Conservation (phyloP, 2,113 vertebrate species). For the Crotalus tigris region DNA sequence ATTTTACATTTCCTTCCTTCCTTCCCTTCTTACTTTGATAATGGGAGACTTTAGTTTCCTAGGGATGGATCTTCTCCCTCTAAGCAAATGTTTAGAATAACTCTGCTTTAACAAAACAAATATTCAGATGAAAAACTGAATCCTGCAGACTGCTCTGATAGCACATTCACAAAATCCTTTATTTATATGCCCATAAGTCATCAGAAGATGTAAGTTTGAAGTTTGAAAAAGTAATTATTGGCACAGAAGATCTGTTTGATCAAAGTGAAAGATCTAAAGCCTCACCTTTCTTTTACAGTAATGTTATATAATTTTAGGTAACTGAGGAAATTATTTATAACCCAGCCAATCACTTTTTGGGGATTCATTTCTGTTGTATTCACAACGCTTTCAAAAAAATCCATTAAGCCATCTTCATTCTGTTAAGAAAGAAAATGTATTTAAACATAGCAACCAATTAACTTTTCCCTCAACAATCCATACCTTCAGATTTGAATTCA, state of each 20-base stretch:
- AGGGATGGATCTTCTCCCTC: neutral
- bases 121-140: neutral
- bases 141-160: neutral
- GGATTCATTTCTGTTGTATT: conserved; percentile 80
- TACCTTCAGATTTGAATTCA: neutral
- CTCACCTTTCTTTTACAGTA: conserved; percentile 87
- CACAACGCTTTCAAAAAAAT: conserved; percentile 86
- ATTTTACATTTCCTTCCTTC: neutral
- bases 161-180: neutral
- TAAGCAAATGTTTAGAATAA: neutral
- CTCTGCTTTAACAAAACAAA: neutral
- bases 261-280: neutral
- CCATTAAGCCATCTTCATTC: conserved; percentile 89
- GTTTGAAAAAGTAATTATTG: neutral
- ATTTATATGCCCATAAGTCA: neutral
- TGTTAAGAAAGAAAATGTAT: conserved; percentile 58
- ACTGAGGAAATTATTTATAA: conserved; percentile 83
- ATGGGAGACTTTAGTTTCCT: neutral
- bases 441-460: neutral
- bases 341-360: conserved; percentile 89
- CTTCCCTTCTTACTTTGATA: neutral
- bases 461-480: neutral
- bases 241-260: conserved; percentile 27
- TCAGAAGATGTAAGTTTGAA: neutral
- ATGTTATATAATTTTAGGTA: conserved; percentile 81